phyloP scores from a whole-genome alignment of 2,797 vertebrate genomes.

The Myotis pilosus region DNA sequence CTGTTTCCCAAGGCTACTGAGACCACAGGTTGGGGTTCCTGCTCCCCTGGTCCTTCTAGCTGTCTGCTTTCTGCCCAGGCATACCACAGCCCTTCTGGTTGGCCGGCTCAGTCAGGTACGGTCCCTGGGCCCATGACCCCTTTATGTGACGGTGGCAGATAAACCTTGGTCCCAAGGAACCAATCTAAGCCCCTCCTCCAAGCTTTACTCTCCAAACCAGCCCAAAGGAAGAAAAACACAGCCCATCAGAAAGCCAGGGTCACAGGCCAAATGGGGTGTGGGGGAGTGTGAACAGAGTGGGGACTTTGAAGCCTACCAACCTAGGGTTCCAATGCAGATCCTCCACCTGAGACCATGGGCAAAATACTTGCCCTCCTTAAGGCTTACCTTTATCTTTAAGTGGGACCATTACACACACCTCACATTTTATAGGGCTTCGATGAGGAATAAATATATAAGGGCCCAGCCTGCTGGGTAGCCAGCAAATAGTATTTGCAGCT shows the following conservation, averaged over 20 bases:
- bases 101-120: neutral
- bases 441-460: neutral
- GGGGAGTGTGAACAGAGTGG: neutral
- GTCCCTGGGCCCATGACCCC: neutral
- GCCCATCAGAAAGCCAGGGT: neutral
- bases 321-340: neutral
- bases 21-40: neutral
- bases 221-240: constrained; percentile 38
- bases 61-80: neutral
- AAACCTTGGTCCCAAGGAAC: constrained; percentile 1
- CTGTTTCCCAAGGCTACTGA: neutral
- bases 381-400: constrained; percentile 12
- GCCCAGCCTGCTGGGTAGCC: neutral
- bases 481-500: constrained; percentile 18
- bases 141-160: neutral
- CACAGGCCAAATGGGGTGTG: neutral
- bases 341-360: neutral
- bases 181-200: neutral
- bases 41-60: neutral
- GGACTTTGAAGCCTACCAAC: neutral
- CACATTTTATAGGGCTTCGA: neutral
- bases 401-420: neutral
- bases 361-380: neutral
- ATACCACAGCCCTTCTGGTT: neutral
- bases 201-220: constrained; percentile 3